Conservation (phyloP, 2,888 invertebrate genomes). For the Lithophane socia region DNA sequence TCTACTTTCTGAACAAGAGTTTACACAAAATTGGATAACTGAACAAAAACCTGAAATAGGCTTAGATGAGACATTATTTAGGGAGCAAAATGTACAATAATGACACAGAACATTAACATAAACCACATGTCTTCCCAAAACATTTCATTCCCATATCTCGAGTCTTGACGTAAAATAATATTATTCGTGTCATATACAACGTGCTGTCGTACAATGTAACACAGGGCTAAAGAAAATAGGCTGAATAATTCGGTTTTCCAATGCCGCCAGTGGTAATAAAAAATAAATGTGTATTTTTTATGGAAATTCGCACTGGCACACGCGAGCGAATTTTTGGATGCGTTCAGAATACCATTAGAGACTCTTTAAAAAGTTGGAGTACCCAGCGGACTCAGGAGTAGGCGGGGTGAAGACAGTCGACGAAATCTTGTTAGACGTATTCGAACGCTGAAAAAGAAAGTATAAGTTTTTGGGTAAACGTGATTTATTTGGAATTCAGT, state of each 20-base stretch:
- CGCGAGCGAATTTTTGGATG: constrained; percentile 67
- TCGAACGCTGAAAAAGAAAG: constrained; percentile 81
- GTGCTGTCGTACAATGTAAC: constrained; percentile 47
- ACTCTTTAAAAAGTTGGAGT: constrained; percentile 87
- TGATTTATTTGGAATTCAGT: constrained; percentile 1
- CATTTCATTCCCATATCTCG: constrained; percentile 41
- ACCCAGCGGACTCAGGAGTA: constrained; percentile 87
- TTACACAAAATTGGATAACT: constrained; percentile 7
- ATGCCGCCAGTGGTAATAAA: constrained; percentile 43
- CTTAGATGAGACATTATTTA: constrained; percentile 28
- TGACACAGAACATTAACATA: constrained; percentile 44
- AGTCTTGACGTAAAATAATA: constrained; percentile 51
- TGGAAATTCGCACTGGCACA: constrained; percentile 73
- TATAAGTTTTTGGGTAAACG: background rate
- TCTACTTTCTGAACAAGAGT: background rate
- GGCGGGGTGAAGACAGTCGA: constrained; percentile 87
- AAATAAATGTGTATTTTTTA: constrained; percentile 33
- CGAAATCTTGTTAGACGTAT: constrained; percentile 85
- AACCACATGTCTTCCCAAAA: constrained; percentile 50
- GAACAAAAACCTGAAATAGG: constrained; percentile 25
- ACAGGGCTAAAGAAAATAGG: constrained; percentile 49
- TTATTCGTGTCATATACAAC: constrained; percentile 44
- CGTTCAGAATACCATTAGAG: constrained; percentile 82
- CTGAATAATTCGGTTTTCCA: constrained; percentile 49
- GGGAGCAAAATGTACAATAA: constrained; percentile 38